These are phyloP conservation scores for Paracanthobrama guichenoti DNA, from an alignment of 2,113 vertebrate species.

Conservation along the genomic window DNA sequence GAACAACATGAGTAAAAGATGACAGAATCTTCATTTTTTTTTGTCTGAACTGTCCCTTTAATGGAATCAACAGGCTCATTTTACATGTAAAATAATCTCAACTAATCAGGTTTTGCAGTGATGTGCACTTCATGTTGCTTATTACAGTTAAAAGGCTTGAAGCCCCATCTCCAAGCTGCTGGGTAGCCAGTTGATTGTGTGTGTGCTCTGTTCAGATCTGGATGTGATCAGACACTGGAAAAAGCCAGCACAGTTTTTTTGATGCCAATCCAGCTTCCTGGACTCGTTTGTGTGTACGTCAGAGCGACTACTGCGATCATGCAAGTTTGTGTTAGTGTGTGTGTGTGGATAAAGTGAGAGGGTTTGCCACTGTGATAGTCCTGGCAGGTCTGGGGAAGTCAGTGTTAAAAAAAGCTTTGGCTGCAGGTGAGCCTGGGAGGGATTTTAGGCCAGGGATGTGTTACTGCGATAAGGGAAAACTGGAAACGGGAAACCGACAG, in stretches of 20 bases:
- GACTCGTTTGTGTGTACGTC: conserved; percentile 2
- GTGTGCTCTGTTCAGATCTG: conserved; percentile 47
- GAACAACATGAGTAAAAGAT: neutral
- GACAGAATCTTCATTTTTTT: neutral
- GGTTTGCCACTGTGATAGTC: conserved; percentile 56
- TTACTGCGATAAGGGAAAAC: conserved; percentile 61
- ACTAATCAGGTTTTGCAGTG: neutral
- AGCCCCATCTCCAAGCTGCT: neutral
- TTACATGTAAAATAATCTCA: neutral
- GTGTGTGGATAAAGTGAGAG: conserved; percentile 30
- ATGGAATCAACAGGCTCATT: neutral
- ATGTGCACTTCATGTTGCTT: neutral
- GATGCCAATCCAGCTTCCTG: conserved; percentile 40
- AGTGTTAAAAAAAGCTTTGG: conserved; percentile 61
- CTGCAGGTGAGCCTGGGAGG: conserved; percentile 57
- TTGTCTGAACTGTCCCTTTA: neutral
- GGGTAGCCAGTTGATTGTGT: conserved; percentile 21
- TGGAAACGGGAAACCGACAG: conserved; percentile 42
- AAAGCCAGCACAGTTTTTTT: conserved; percentile 17
- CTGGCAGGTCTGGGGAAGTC: conserved; percentile 55
- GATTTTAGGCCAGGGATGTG: conserved; percentile 61
- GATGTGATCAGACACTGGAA: conserved; percentile 32
- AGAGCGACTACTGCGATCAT: neutral
- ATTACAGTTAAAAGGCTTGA: neutral
- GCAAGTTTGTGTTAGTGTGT: conserved; percentile 17